phyloP scores from a whole-genome alignment of 2,113 vertebrate species.

The Myanophis thanlyinensis region DNA sequence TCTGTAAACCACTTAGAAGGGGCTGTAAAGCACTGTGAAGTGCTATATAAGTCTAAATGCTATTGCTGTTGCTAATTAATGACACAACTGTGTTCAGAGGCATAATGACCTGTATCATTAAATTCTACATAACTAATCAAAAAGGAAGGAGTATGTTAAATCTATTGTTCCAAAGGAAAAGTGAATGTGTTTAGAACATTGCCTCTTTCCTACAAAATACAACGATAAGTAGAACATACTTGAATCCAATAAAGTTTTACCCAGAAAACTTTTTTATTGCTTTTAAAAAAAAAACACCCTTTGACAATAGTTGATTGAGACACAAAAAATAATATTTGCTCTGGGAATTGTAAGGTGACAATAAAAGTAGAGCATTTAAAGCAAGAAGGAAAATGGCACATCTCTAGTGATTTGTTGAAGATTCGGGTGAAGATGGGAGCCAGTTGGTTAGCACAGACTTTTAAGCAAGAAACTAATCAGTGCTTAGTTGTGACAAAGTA shows the following conservation, averaged over 20 bases:
- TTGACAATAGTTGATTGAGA: background rate
- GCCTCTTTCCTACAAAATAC: background rate
- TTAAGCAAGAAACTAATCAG: no score
- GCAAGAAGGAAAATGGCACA: no score
- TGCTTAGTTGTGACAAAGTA: background rate
- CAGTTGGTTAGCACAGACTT: no score
- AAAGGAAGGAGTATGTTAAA: conserved; percentile 13
- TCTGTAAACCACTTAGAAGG: no score
- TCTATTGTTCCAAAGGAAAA: background rate
- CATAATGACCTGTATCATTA: conserved; percentile 21
- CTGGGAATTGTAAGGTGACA: background rate
- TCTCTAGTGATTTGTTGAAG: no score
- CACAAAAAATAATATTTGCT: background rate
- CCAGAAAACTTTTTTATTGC: background rate
- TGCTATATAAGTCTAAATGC: no score
- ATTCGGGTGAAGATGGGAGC: no score
- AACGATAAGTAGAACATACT: background rate
- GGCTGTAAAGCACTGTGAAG: no score
- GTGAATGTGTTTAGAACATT: conserved; percentile 17
- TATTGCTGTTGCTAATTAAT: background rate
- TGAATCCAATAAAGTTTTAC: background rate
- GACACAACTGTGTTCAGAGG: background rate
- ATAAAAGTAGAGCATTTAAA: no score
- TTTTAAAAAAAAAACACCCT: background rate
- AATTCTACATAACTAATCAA: conserved; percentile 18